Percentiles rank a stretch among this genome's conserved stretches.
phyloP scores from a whole-genome alignment of 2,113 vertebrate genomes.

The Melanocharis versteri region DNA sequence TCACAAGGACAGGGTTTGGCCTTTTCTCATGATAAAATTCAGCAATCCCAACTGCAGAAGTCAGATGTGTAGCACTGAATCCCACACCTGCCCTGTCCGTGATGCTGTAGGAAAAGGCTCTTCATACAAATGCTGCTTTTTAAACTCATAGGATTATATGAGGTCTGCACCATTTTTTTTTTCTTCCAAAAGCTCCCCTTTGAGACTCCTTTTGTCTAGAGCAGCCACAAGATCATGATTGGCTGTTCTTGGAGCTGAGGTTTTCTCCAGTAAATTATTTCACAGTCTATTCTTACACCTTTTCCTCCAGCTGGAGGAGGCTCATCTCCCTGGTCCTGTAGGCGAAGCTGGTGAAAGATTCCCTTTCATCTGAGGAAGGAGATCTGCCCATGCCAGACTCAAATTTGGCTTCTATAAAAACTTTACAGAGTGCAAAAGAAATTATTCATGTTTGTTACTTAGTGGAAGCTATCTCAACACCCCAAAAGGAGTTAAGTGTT shows the following conservation, averaged over 20 bases:
- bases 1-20: background rate
- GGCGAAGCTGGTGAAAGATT: background rate
- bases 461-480: slow-evolving; percentile 10
- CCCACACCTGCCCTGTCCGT: accelerated
- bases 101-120: background rate
- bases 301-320: background rate
- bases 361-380: background rate
- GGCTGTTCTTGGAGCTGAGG: background rate
- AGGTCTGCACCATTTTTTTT: background rate
- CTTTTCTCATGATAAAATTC: background rate
- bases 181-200: background rate
- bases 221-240: background rate
- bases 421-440: background rate
- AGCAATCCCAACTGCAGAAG: background rate
- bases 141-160: background rate
- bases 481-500: slow-evolving; percentile 38
- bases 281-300: background rate
- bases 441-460: slow-evolving; percentile 30
- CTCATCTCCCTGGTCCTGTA: background rate
- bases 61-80: background rate
- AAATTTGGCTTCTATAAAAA: background rate
- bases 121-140: background rate
- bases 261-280: background rate
- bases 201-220: background rate
- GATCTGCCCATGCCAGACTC: background rate